These are phyloP conservation scores for Ericerus pela DNA, from an alignment of 1,140 invertebrate genomes.

Conservation along the genomic window DNA sequence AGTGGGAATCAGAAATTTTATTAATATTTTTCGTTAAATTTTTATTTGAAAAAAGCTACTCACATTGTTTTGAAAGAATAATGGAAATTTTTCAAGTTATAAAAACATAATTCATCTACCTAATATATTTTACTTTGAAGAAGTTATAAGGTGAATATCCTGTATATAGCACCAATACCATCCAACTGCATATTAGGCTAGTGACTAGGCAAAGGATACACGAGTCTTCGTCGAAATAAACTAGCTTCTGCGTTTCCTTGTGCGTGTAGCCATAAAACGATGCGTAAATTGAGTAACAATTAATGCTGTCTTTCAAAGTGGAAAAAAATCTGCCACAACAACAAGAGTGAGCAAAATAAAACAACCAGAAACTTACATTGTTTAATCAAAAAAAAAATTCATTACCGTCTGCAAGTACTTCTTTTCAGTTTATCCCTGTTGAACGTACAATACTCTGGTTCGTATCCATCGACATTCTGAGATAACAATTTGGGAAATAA, in stretches of 20 bases:
- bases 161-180: too few relatives aligned
- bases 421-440: constrained; percentile 72
- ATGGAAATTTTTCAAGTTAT: not conserved
- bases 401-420: constrained; percentile 68
- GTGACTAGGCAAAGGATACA: constrained; percentile 1
- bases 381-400: not conserved
- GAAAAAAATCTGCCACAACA: constrained; percentile 2
- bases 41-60: not conserved
- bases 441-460: constrained; percentile 65
- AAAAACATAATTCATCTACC: not conserved
- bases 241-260: not conserved
- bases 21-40: not conserved
- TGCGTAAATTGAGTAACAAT: not conserved
- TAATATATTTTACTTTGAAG: too few relatives aligned
- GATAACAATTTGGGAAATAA: constrained; percentile 80
- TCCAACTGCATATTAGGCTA: not conserved
- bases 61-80: not conserved
- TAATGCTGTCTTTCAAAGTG: not conserved
- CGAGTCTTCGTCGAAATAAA: not conserved
- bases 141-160: too few relatives aligned
- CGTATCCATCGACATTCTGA: constrained; percentile 70
- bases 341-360: not conserved
- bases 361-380: not conserved
- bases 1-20: too few relatives aligned
- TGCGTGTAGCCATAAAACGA: not conserved